phyloP scores from a whole-genome alignment of 2,888 invertebrate genomes.

The Cantharis rufa region DNA sequence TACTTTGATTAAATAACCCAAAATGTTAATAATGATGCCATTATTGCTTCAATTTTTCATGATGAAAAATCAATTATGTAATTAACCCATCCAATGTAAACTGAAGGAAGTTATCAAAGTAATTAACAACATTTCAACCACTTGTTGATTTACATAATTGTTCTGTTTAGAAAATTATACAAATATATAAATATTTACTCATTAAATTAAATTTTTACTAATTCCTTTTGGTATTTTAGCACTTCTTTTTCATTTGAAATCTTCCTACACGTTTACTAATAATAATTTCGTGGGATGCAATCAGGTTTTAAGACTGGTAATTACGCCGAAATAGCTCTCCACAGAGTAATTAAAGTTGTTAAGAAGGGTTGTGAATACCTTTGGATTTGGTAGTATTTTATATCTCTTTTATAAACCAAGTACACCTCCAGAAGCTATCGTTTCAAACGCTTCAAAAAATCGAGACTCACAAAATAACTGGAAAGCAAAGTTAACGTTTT shows the following conservation, averaged over 20 bases:
- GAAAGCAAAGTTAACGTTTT: neutral
- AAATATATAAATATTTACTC: neutral
- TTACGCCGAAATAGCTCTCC: neutral
- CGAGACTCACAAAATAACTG: neutral
- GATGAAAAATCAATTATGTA: neutral
- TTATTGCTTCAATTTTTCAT: neutral
- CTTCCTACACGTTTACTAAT: neutral
- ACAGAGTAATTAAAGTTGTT: neutral
- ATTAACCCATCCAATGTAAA: neutral
- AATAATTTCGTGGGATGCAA: neutral
- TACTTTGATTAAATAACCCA: neutral
- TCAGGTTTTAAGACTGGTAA: neutral
- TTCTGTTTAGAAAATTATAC: neutral
- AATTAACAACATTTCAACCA: neutral
- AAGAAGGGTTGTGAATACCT: neutral
- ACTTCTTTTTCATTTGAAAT: neutral
- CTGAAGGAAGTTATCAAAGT: neutral
- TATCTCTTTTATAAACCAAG: neutral
- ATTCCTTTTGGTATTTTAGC: neutral
- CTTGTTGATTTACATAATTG: neutral
- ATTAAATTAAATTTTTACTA: neutral
- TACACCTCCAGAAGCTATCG: neutral
- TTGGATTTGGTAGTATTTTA: neutral
- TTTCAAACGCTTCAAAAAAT: neutral
- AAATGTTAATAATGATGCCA: neutral